Percentiles rank a stretch among this genome's conserved stretches.
These are phyloP conservation scores for Thrips palmi DNA, from an alignment of 1,140 invertebrate species.

Conservation along the genomic window DNA sequence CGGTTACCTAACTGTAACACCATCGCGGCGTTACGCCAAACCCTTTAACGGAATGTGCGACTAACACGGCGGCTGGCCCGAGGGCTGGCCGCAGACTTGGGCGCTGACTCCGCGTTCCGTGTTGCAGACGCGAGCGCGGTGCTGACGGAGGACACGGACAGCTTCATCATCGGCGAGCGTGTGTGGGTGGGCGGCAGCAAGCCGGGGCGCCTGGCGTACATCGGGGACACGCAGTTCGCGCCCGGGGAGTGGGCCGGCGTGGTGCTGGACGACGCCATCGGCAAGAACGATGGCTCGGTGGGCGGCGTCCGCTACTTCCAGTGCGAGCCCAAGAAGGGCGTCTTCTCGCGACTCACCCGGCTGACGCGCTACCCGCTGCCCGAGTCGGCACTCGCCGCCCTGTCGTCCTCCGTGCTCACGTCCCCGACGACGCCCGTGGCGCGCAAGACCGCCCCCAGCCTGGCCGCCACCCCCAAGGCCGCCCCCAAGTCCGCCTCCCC, in stretches of 20 bases:
- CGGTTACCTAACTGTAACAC: too few relatives aligned
- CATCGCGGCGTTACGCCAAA: too few relatives aligned
- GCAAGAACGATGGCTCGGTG: slow-evolving; percentile 96
- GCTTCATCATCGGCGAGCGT: slow-evolving; percentile 86
- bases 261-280: slow-evolving; percentile 82
- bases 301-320: slow-evolving; percentile 83
- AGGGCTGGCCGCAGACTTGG: too few relatives aligned
- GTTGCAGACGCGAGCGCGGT: slow-evolving; percentile 63
- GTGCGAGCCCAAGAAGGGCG: slow-evolving; percentile 80
- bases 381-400: slow-evolving; percentile 18
- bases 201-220: slow-evolving; percentile 85
- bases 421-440: too few relatives aligned
- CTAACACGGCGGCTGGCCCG: too few relatives aligned
- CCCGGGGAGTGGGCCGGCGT: slow-evolving; percentile 94
- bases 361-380: slow-evolving; percentile 52
- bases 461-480: slow-evolving; percentile 2
- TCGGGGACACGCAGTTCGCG: slow-evolving; percentile 94
- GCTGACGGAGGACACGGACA: slow-evolving; percentile 77
- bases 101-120: too few relatives aligned
- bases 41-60: too few relatives aligned
- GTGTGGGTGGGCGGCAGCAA: slow-evolving; percentile 94
- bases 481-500: slow-evolving; percentile 6
- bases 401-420: slow-evolving; percentile 2
- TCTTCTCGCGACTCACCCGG: slow-evolving; percentile 80
- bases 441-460: slow-evolving; percentile 3